Evolutionary conservation across 2,113 vertebrate genomes (phyloP), one percentile per base, ranked within the genome.

Genomic region (Burhinus oedicnemus): DNA sequence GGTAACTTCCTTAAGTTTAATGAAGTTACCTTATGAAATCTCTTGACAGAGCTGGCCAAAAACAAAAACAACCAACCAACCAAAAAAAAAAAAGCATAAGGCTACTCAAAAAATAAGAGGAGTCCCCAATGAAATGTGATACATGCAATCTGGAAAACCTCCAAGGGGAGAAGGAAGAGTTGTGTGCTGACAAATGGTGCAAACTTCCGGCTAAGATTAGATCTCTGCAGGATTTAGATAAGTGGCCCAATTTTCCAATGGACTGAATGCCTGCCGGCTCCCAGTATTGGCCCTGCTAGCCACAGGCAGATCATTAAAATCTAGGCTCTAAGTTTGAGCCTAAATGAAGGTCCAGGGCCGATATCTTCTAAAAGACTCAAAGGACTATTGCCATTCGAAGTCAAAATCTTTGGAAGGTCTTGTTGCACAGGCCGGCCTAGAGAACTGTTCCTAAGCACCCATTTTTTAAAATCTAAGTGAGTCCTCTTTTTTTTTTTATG

Each of bases 1-100:
- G 90, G 97, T 95, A 98, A 98, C 91, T 97, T 98, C 97, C 96
- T 92, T 69, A 95, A 92, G 86, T 93, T 94, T 94, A 95, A 97
- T 96, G 93, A 97, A 95, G 85, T 96, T 97, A 95, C 93, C 95
- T 97, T 97, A 95, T 94, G 94, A 98, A 97, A 97, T 90, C 94
- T 94, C 94, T 90, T 94, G 94, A 96, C 91, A 95, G 88, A 95
- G 30, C 68, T 2, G 8, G 58, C 49, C 27, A 66, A 95, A 83
- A 90, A 1, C 88, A 96, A 97, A 94, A 95, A 45, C 89, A 94
- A 87, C 45, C 17, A 76, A 69, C 8, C 30, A 84, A 79, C 52
- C 18, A 38, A 34, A 62, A 29, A 40, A 71, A 74, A 71, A 80
- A 16, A 17, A 70, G 32, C 70, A 45, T 30, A 83, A 83, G 70